phyloP scores from a whole-genome alignment of 2,113 vertebrate genomes.

The Bothrops jararaca region DNA sequence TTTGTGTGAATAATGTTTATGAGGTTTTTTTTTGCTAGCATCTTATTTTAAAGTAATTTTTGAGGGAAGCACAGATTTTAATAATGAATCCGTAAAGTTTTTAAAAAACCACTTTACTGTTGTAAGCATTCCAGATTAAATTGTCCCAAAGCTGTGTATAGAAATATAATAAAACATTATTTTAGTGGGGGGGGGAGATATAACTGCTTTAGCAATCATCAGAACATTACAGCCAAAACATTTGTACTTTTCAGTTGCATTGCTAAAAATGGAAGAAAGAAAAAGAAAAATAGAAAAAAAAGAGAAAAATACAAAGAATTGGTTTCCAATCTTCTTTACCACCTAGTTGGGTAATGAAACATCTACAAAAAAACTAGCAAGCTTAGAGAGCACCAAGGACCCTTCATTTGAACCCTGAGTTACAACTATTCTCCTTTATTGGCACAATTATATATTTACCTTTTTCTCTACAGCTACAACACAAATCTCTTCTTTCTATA shows the following conservation, averaged over 20 bases:
- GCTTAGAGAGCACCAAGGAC: too few species aligned
- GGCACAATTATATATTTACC: too few species aligned
- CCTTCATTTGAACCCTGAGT: too few species aligned
- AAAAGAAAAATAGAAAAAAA: not conserved
- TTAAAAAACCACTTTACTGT: not conserved
- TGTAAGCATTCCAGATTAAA: not conserved
- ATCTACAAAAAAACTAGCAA: too few species aligned
- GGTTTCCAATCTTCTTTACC: too few species aligned
- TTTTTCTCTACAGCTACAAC: too few species aligned
- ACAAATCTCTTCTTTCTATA: too few species aligned
- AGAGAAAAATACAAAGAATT: not conserved
- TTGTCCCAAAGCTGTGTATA: not conserved
- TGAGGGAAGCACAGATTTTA: not conserved
- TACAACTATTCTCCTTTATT: too few species aligned
- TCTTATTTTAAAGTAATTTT: not conserved
- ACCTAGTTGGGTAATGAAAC: too few species aligned
- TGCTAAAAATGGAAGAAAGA: not conserved
- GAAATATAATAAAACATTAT: not conserved
- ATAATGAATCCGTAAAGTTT: not conserved
- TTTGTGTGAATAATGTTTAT: not conserved
- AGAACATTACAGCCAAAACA: not conserved
- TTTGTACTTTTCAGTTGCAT: not conserved
- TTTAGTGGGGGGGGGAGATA: not conserved
- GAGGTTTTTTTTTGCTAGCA: not conserved
- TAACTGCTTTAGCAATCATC: not conserved